Base-by-base conservation (phyloP, 2,113 vertebrate genomes). In the Onychorhynchus coronatus region DNA sequence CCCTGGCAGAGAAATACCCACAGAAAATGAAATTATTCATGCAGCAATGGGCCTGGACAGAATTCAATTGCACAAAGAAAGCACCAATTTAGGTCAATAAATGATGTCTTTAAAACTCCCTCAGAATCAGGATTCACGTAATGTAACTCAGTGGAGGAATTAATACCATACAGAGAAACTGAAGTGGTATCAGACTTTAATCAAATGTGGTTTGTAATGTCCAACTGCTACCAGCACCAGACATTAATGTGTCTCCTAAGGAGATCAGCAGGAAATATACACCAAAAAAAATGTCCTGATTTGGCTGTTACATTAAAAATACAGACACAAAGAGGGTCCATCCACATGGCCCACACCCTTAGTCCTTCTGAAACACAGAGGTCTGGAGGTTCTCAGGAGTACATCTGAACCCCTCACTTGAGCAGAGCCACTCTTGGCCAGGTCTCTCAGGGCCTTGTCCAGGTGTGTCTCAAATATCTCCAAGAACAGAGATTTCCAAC, bases 351-450 rank as follows among this genome's bases (percentile, higher is more conserved):
- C 28, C 59, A 62, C 35, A 27, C 35, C 35, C 35, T 62, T 35
- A 62, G 37, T 11, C n/a, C 56, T 35, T 35, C 56, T 59, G 56
- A 59, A 59, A 59, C 56, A 59, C 56, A 59, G n/a, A 59, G 37
- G 25, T 27, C 11, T 12, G 65, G 49, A 78, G 63, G 27, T 65
- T n/a, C 49, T 42, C 49, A 12, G 53, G 55, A 65, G n/a, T 13
- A 66, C 30, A 44, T 20, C 68, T 39, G 21, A 72, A 21, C 8
- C 2, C 17, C 14, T 31, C 3, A 0, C 6, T 9, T 5, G 9
- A 78, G 71, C 61, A 67, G 42, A 53, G 47, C 5, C 31, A 72
- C 22, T 71, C 66, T 16, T 39, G 53, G 3, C 25, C 79, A 79
- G 67, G 75, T 7, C 66, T 47, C 67, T 59, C 79, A 72, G 30